These are phyloP conservation scores for Turdus rufiventris DNA, from an alignment of 2,113 vertebrate genomes.

Conservation along the genomic window DNA sequence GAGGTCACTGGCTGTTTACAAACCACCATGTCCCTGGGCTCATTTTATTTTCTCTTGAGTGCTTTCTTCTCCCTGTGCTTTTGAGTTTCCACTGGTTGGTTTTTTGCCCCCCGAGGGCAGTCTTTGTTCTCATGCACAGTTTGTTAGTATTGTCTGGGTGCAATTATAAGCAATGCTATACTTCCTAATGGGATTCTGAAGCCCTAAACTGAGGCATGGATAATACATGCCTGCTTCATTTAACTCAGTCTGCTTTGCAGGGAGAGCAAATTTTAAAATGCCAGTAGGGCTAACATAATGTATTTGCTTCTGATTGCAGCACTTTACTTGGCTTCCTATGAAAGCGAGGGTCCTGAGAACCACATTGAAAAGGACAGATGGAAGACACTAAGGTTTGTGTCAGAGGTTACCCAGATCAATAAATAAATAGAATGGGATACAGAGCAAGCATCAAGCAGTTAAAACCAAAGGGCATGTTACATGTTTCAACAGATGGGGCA, in stretches of 20 bases:
- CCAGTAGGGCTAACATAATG: background rate
- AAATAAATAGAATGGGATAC: background rate
- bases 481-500: constrained; percentile 15
- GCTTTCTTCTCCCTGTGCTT: background rate
- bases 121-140: background rate
- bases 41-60: background rate
- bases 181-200: background rate
- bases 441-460: background rate
- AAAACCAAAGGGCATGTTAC: background rate
- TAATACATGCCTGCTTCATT: background rate
- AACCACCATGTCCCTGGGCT: background rate
- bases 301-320: constrained; percentile 71
- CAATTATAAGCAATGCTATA: background rate
- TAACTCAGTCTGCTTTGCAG: background rate
- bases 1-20: background rate
- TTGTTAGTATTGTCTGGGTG: background rate
- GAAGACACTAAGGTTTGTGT: constrained; percentile 90
- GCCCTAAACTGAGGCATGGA: background rate
- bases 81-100: background rate
- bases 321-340: constrained; percentile 91
- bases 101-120: background rate
- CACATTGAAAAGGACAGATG: constrained; percentile 93
- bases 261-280: background rate
- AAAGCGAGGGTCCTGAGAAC: constrained; percentile 93
- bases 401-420: background rate